Conservation (phyloP, 2,113 vertebrate species). For the human (Homo sapiens) region DNA sequence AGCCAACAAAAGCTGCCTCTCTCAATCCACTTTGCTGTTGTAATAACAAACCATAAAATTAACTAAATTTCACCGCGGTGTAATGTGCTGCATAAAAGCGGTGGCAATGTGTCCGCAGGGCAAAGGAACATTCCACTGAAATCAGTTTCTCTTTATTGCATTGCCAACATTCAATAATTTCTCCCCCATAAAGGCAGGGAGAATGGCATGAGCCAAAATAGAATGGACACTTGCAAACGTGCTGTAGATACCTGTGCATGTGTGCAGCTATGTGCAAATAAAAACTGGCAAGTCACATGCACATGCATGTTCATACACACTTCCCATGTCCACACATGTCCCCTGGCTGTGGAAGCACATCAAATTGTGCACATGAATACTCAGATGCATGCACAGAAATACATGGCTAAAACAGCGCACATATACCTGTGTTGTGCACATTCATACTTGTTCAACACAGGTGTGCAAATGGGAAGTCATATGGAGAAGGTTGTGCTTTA, state of each 20-base stretch:
- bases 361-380: too few relatives aligned
- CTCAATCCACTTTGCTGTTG: slow-evolving; percentile 25
- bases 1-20: slow-evolving; percentile 65
- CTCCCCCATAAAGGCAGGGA: slow-evolving; percentile 18
- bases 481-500: neutral
- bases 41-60: slow-evolving; percentile 73
- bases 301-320: neutral
- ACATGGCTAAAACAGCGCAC: neutral
- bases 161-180: slow-evolving; percentile 36
- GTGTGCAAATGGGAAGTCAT: neutral
- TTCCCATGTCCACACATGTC: neutral
- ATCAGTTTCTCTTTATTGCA: slow-evolving; percentile 64
- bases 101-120: slow-evolving; percentile 70
- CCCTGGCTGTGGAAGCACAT: neutral
- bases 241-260: neutral
- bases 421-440: neutral
- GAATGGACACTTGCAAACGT: neutral
- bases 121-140: slow-evolving; percentile 43
- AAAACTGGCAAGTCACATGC: neutral
- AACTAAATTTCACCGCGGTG: slow-evolving; percentile 63
- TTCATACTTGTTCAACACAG: neutral
- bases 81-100: slow-evolving; percentile 68
- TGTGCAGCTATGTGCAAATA: neutral
- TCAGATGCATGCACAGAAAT: neutral
- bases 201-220: neutral